Evolutionary conservation across 2,888 invertebrate genomes (phyloP).

Genomic region (Odontothrips loti): DNA sequence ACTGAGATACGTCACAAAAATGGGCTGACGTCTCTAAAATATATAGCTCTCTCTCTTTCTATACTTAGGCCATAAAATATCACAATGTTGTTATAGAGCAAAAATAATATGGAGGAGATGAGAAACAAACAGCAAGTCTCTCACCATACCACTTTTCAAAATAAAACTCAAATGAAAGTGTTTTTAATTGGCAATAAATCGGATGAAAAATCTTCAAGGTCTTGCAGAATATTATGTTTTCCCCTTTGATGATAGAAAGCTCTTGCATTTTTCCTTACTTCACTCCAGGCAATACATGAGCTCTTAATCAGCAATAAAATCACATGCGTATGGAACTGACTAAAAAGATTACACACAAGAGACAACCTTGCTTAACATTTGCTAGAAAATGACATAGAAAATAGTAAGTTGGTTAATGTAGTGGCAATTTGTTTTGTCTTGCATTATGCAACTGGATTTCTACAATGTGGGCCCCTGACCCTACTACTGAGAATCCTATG

Average conservation of each 20-base stretch:
- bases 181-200: not conserved
- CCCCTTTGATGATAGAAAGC: not conserved
- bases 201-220: no score
- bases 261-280: not conserved
- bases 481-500: not conserved
- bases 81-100: constrained; percentile 4
- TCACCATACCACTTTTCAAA: not conserved
- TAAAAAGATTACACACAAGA: no score
- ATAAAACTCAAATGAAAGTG: no score
- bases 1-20: not conserved
- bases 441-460: constrained; percentile 2
- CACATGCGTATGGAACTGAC: no score
- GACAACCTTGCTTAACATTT: not conserved
- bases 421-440: not conserved
- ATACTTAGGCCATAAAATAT: constrained; percentile 9
- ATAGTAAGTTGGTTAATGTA: no score
- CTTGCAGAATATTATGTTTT: not conserved
- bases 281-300: no score
- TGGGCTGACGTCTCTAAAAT: not conserved
- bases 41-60: not conserved
- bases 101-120: not conserved
- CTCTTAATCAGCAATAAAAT: no score
- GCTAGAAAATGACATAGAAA: not conserved
- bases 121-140: not conserved
- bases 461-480: not conserved